Evolutionary conservation across 2,113 vertebrate species (phyloP), one percentile per base, ranked within the genome.

Genomic region (Trogon melanurus): DNA sequence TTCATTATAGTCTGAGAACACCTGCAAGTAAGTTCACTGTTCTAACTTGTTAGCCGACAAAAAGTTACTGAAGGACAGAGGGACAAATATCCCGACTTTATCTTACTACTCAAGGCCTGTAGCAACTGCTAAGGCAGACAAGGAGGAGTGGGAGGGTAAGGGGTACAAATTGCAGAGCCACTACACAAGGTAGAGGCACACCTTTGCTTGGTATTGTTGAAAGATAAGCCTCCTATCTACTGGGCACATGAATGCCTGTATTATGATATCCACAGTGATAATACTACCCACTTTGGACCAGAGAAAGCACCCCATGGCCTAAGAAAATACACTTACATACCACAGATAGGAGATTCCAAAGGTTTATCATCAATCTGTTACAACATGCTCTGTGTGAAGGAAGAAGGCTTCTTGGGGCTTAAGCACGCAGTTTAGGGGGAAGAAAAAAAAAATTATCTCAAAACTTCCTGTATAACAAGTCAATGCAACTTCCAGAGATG

Each of bases 381-480:
- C 2, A 1, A 84, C 36, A 38, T 15, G 32, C 29, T 44, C 38
- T 64, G 10, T 25, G 34, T 25, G 34, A 74, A 32, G 4, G 48
- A 88, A 79, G 48, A 32, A 75, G 64, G 64, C 44, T 64, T 84
- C 65, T 57, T 81, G 61, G 32, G 64, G 72, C 82, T 94, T 30
- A 83, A 69, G 20, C 10, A 72, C n/a, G 70, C 34, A 85, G 29
- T 11, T 70, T 47, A 74, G 23, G 7, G 16, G 56, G 18, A 70
- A 92, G 13, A 56, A 93, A 83, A 81, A 81, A 93, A 75, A 57
- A 45, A 11, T 32, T 72, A 45, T 56, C 85, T 85, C 56, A 73
- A 72, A 91, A 71, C 75, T 96, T 97, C 90, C 88, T 88, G 82
- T 44, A 10, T n/a, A 94, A 80, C 47, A 88, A 91, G 60, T 56